phyloP scores from a whole-genome alignment of 2,888 invertebrate genomes.

The Andrena bicolor region DNA sequence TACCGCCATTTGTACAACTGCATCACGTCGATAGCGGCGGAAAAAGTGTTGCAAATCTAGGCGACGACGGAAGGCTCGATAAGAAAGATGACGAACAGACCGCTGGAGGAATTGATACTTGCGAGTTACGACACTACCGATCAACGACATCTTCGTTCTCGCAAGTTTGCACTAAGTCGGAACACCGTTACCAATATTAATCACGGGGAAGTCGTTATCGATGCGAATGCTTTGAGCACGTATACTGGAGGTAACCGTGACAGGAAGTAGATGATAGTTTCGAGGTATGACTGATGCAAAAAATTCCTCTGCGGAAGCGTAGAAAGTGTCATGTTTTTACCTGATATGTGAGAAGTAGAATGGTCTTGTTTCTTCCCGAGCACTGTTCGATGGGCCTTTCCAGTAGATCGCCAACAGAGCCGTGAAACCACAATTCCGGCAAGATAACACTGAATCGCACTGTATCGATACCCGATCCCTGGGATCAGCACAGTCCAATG shows the following conservation, averaged over 20 bases:
- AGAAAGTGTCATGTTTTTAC: slow-evolving; percentile 10
- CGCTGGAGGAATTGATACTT: not conserved
- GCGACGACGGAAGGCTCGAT: not conserved
- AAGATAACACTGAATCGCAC: not conserved
- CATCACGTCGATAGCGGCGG: not conserved
- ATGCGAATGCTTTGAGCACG: not conserved
- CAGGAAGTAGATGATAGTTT: not conserved
- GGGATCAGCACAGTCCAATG: not conserved
- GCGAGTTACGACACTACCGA: not conserved
- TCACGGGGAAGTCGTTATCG: not conserved
- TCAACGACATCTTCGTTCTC: not conserved
- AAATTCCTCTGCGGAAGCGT: not conserved
- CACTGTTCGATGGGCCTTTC: not conserved
- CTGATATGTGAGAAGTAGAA: not conserved
- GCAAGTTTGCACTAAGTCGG: not conserved
- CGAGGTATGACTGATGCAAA: not conserved
- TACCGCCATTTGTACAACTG: not conserved
- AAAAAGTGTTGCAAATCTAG: not conserved
- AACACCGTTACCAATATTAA: not conserved
- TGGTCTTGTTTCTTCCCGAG: not conserved
- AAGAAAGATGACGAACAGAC: not conserved
- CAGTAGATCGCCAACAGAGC: not conserved
- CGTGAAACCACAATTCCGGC: slow-evolving; percentile 10
- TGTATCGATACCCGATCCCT: not conserved
- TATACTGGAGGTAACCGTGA: not conserved